Evolutionary conservation across 1,140 invertebrate genomes (phyloP).

Genomic region (Papilio dardanus): DNA sequence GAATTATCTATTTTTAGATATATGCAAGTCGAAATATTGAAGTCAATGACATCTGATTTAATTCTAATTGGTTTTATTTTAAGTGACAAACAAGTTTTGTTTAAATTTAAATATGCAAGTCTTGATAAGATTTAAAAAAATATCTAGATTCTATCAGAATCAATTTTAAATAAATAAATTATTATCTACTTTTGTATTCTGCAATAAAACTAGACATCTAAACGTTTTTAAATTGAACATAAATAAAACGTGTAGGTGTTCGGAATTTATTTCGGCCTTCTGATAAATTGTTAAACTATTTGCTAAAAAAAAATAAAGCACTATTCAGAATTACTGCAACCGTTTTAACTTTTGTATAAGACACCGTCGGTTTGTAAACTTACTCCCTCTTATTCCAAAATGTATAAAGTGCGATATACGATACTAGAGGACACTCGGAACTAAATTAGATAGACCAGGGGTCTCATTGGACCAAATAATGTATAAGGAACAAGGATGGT

Average conservation of each 20-base stretch:
- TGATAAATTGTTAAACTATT: background rate
- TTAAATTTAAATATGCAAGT: background rate
- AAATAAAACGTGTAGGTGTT: constrained; percentile 13
- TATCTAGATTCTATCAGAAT: constrained; percentile 3
- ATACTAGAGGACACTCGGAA: too few relatives aligned
- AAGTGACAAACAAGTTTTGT: background rate
- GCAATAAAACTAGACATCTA: background rate
- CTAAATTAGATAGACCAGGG: too few relatives aligned
- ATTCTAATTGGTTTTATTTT: background rate
- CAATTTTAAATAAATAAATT: constrained; percentile 1
- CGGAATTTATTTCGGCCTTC: constrained; percentile 8
- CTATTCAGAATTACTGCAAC: background rate
- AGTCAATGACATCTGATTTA: background rate
- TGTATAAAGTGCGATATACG: too few relatives aligned
- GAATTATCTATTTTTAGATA: background rate
- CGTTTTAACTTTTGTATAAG: background rate
- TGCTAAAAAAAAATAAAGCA: background rate
- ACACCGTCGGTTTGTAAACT: too few relatives aligned
- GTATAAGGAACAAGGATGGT: too few relatives aligned
- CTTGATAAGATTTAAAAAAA: background rate
- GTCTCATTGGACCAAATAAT: too few relatives aligned
- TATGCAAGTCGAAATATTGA: background rate
- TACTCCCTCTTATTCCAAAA: too few relatives aligned
- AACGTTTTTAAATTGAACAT: constrained; percentile 1
- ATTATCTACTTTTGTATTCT: background rate